A percentile compares a stretch with the other conserved stretches of the same genome.
Conservation (phyloP, 2,797 vertebrate species). For the Acanthopagrus latus region DNA sequence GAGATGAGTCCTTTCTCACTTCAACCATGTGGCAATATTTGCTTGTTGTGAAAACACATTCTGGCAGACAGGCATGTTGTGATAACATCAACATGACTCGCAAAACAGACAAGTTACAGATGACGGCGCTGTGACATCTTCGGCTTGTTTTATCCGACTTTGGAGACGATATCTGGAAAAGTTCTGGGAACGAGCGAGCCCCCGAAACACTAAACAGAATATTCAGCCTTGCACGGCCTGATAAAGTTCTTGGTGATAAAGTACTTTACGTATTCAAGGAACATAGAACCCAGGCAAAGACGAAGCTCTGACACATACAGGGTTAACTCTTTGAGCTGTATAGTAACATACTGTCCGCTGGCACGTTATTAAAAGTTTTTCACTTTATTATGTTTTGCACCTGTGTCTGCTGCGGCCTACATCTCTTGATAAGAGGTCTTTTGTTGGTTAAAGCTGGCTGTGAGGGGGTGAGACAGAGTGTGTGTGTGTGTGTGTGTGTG, state of each 20-base stretch:
- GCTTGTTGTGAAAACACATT: conserved; percentile 72
- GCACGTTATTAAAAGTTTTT: conserved; percentile 81
- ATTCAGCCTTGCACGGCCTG: conserved; percentile 22
- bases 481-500: conserved; percentile 28
- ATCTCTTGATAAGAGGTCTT: conserved; percentile 80
- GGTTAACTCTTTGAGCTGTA: conserved; percentile 62
- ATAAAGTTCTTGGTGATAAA: conserved; percentile 4
- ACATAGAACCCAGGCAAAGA: neutral
- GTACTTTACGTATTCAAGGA: neutral
- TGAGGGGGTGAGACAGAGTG: conserved; percentile 26
- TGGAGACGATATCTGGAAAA: neutral
- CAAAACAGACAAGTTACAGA: conserved; percentile 40
- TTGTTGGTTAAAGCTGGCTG: conserved; percentile 74
- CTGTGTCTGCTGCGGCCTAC: conserved; percentile 74
- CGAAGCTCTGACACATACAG: conserved; percentile 34
- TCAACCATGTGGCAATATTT: conserved; percentile 60
- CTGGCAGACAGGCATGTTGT: conserved; percentile 57
- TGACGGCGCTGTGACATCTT: conserved; percentile 41
- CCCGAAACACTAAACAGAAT: conserved; percentile 6
- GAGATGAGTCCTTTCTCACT: conserved; percentile 42
- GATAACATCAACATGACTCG: conserved; percentile 54
- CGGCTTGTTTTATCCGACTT: conserved; percentile 20
- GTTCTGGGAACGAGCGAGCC: neutral
- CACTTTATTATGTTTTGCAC: conserved; percentile 84
- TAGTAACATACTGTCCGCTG: conserved; percentile 70